Conservation (phyloP, 1,140 invertebrate genomes). For the Charaxes varanes region DNA sequence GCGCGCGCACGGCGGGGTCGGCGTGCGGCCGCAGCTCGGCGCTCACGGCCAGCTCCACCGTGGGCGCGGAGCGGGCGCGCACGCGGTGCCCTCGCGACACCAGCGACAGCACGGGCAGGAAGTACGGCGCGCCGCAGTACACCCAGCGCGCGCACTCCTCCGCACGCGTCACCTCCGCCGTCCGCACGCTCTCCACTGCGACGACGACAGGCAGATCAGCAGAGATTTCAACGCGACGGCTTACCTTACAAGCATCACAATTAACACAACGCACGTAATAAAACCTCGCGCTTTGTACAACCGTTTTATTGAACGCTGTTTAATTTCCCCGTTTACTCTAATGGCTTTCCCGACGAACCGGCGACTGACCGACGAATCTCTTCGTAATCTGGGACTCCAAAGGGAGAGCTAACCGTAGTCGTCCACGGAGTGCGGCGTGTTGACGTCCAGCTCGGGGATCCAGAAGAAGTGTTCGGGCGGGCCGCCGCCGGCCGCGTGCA, state of each 20-base stretch:
- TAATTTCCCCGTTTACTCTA: no score
- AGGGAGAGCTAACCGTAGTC: conserved; percentile 41
- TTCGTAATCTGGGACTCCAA: neutral
- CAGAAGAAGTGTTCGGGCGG: conserved; percentile 77
- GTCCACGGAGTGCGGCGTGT: conserved; percentile 79
- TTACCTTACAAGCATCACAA: no score
- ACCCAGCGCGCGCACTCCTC: conserved; percentile 78
- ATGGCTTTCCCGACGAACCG: no score
- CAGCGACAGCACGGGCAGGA: conserved; percentile 76
- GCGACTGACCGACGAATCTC: no score
- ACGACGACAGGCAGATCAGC: no score
- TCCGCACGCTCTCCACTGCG: conserved; percentile 25
- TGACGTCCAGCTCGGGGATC: conserved; percentile 84
- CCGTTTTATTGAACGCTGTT: no score
- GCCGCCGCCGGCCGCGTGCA: conserved; percentile 19
- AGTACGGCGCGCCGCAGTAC: conserved; percentile 87
- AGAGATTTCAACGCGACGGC: no score
- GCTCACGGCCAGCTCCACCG: no score
- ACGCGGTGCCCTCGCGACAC: conserved; percentile 64
- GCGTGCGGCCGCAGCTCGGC: neutral
- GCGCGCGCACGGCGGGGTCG: neutral
- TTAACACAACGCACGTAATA: no score
- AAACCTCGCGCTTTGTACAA: no score
- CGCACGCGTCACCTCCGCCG: conserved; percentile 20
- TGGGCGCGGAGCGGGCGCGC: conserved; percentile 17